phyloP scores from a whole-genome alignment of 2,797 vertebrate genomes.

The Takifugu rubripes region DNA sequence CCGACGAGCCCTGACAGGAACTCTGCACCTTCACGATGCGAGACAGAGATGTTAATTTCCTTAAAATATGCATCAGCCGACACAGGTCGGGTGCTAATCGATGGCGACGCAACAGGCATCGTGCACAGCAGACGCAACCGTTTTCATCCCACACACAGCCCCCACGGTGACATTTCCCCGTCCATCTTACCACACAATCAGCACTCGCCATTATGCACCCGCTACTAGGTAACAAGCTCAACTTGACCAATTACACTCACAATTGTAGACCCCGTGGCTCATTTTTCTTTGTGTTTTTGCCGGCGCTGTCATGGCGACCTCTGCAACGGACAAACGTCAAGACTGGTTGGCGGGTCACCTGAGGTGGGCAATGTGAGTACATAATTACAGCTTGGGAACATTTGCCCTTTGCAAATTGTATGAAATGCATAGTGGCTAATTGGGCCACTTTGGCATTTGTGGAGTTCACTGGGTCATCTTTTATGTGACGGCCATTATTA shows the following conservation, averaged over 20 bases:
- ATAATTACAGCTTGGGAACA: conserved; percentile 78
- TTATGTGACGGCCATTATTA: conserved; percentile 75
- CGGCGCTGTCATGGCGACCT: conserved; percentile 66
- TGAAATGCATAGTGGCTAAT: conserved; percentile 79
- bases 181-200: conserved; percentile 62
- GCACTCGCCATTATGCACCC: conserved; percentile 67
- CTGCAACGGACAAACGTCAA: conserved; percentile 60
- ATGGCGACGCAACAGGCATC: not conserved
- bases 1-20: too few species aligned
- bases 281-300: conserved; percentile 62
- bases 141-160: conserved; percentile 51
- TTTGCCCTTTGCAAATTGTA: conserved; percentile 78
- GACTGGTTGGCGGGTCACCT: conserved; percentile 67
- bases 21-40: too few species aligned
- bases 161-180: conserved; percentile 66
- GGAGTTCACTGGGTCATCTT: conserved; percentile 72
- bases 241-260: conserved; percentile 73
- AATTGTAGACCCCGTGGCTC: conserved; percentile 61
- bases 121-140: not conserved
- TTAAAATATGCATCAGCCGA: too few species aligned
- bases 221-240: conserved; percentile 64
- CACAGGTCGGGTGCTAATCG: too few species aligned
- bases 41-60: too few species aligned
- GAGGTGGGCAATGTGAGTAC: conserved; percentile 73
- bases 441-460: conserved; percentile 77